These are phyloP conservation scores for Aegypius monachus DNA, from an alignment of 2,113 vertebrate genomes.

Conservation along the genomic window DNA sequence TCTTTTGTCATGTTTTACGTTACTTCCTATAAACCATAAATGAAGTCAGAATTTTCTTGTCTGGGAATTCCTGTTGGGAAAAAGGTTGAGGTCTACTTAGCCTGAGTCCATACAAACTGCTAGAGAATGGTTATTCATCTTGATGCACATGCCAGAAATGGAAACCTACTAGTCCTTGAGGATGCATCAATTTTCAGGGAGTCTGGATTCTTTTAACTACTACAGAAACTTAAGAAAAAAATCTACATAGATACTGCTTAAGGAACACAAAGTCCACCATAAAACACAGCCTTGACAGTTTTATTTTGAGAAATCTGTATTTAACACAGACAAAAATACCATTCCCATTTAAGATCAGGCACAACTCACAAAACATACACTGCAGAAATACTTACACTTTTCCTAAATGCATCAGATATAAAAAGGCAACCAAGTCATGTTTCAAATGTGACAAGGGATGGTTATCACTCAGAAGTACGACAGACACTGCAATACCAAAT, in stretches of 20 bases:
- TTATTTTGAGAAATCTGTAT: conserved; percentile 51
- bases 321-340: conserved; percentile 39
- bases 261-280: conserved; percentile 17
- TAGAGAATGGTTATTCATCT: conserved; percentile 43
- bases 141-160: conserved; percentile 51
- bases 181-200: conserved; percentile 51
- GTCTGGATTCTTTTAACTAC: conserved; percentile 43
- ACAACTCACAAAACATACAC: background rate
- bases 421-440: background rate
- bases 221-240: conserved; percentile 27
- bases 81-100: conserved; percentile 44
- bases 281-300: conserved; percentile 16
- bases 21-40: conserved; percentile 58
- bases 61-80: conserved; percentile 55
- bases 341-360: conserved; percentile 14
- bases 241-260: background rate
- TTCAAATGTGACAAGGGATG: background rate
- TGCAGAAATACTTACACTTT: background rate
- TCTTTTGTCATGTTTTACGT: conserved; percentile 38
- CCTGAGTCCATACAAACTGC: conserved; percentile 9
- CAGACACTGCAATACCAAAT: background rate
- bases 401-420: background rate
- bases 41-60: conserved; percentile 44
- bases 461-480: background rate
- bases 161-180: conserved; percentile 58